Evolutionary conservation across 2,888 invertebrate species (phyloP), one percentile per base, ranked within the genome.

Genomic region (Halictus ligatus): DNA sequence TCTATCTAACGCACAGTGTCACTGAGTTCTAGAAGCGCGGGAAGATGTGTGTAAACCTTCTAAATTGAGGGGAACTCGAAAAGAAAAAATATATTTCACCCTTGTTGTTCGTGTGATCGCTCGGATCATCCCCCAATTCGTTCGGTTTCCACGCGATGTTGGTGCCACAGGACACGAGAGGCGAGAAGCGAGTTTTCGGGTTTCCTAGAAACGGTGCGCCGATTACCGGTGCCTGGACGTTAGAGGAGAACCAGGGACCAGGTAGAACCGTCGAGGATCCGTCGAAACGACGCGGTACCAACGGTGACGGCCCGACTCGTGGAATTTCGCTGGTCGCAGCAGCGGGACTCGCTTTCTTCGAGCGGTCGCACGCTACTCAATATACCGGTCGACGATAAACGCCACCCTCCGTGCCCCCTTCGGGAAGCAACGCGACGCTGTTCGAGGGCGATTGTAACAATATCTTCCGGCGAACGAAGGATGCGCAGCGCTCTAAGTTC

Each of bases 281-380:
- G 78, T 81, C 73, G 80, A 83, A 74, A 81, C 54, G 81, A 13
- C 75, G 64, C 60, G 46, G 75, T 67, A 58, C 67, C 40, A 29
- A 72, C 40, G 15, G 82, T 58, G 69, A 69, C 48, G 81, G 74
- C 78, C 35, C 25, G 15, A 18, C 69, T 64, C 50, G 72, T 90
- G 91, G 92, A 94, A 94, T 94, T 94, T 93, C 87, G 92, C 93
- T 92, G 89, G 85, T 88, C 89, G 83, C 91, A 93, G 93, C 93
- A 92, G 77, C 88, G 83, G 88, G 93, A 92, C 88, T 93, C 92
- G 88, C 91, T 92, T 93, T 92, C 90, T 86, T 87, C 90, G 78
- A 54, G 67, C 91, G 93, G 92, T 95, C 94, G 88, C 95, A 95
- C 95, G 95, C 94, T 95, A 94, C 95, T 95, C 95, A 93, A 95